A percentile compares a stretch with the other conserved stretches of the same genome.
These are phyloP conservation scores for Morone chrysops DNA, from an alignment of 2,113 vertebrate genomes.

Conservation along the genomic window DNA sequence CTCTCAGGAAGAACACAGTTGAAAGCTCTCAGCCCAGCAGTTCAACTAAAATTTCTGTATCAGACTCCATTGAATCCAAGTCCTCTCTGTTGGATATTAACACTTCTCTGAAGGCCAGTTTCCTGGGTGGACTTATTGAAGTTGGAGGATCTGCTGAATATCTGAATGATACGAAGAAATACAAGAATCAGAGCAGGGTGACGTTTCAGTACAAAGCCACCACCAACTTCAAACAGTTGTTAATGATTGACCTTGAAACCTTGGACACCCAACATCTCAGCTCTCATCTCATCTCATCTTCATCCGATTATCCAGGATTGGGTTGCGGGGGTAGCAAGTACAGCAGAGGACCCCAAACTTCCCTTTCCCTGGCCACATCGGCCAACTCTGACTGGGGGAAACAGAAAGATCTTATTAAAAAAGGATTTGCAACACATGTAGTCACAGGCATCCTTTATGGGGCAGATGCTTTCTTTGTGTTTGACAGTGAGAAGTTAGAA, in stretches of 20 bases:
- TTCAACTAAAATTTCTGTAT: neutral
- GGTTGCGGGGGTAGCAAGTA: too few species aligned
- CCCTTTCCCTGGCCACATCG: too few species aligned
- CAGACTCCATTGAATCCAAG: neutral
- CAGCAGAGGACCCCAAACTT: too few species aligned
- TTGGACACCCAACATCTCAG: neutral
- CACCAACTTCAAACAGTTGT: neutral
- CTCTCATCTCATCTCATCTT: too few species aligned
- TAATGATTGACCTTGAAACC: neutral
- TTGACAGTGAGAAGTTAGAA: too few species aligned
- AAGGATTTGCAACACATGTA: neutral
- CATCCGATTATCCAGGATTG: too few species aligned
- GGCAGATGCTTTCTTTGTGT: neutral
- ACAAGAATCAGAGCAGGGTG: neutral
- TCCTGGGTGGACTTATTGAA: neutral
- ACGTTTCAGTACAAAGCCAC: neutral
- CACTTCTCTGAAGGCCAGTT: conserved; percentile 4
- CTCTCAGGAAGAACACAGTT: neutral
- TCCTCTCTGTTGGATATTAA: neutral
- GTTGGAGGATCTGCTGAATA: neutral
- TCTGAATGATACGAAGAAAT: neutral
- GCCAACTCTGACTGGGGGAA: too few species aligned
- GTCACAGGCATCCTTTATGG: neutral
- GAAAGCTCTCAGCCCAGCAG: neutral
- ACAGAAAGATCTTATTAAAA: neutral